Evolutionary conservation across 2,797 vertebrate genomes (phyloP).

Genomic region (Phoeniculus purpureus): DNA sequence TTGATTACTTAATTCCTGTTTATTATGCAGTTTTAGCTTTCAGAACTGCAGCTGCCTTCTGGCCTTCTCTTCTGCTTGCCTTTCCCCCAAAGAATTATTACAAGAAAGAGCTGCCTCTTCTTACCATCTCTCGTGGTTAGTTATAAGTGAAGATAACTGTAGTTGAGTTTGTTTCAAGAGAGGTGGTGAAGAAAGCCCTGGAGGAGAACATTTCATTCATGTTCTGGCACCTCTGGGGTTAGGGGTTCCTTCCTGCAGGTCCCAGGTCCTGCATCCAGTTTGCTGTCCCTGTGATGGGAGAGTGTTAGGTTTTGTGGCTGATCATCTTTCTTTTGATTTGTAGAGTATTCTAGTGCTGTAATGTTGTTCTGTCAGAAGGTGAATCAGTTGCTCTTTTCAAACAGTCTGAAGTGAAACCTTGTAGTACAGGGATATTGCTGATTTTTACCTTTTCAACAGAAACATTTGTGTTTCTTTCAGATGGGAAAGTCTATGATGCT

Average conservation of each 20-base stretch:
- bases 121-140: not conserved
- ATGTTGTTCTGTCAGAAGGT: not conserved
- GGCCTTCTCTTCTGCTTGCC: not conserved
- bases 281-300: not conserved
- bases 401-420: not conserved
- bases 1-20: not conserved
- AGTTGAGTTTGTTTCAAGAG: not conserved
- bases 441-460: not conserved
- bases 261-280: not conserved
- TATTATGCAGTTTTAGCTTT: not conserved
- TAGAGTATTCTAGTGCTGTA: not conserved
- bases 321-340: not conserved
- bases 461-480: conserved; percentile 54
- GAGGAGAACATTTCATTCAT: not conserved
- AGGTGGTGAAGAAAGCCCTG: not conserved
- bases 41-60: not conserved
- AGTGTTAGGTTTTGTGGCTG: not conserved
- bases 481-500: conserved; percentile 78
- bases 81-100: not conserved
- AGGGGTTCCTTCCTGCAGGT: not conserved
- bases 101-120: not conserved
- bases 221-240: not conserved
- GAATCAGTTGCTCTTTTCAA: not conserved
- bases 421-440: not conserved
- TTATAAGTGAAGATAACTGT: not conserved